Percentiles rank a stretch among this genome's conserved stretches.
Conservation (phyloP, 2,113 vertebrate genomes). For the Pitta sordida region DNA sequence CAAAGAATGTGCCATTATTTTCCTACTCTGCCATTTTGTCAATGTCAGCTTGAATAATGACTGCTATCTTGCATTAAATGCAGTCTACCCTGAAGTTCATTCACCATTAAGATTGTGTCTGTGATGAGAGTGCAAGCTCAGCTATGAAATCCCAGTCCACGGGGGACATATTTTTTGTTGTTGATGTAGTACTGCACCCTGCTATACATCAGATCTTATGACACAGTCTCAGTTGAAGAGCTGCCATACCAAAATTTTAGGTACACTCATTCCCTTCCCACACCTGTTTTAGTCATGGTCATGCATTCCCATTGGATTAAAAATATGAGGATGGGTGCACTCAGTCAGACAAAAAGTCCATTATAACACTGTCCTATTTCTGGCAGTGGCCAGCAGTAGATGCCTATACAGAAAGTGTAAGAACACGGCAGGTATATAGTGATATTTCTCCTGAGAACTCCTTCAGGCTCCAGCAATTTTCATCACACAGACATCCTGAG, state of each 20-base stretch:
- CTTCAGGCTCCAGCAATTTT: background rate
- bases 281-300: background rate
- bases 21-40: constrained; percentile 59
- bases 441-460: background rate
- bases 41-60: constrained; percentile 64
- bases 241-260: background rate
- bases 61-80: constrained; percentile 59
- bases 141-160: constrained; percentile 33
- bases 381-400: background rate
- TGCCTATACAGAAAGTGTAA: background rate
- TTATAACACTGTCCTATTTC: background rate
- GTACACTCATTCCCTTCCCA: background rate
- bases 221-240: background rate
- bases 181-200: background rate
- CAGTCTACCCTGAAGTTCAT: constrained; percentile 63
- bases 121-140: constrained; percentile 47
- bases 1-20: constrained; percentile 53
- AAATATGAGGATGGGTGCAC: background rate
- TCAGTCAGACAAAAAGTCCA: background rate
- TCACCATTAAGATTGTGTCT: constrained; percentile 40
- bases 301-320: background rate
- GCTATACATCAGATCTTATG: background rate
- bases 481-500: background rate
- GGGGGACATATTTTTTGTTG: constrained; percentile 28
- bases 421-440: background rate